Evolutionary conservation across 2,888 invertebrate species (phyloP).

Genomic region (Gandaritis pyraliata): DNA sequence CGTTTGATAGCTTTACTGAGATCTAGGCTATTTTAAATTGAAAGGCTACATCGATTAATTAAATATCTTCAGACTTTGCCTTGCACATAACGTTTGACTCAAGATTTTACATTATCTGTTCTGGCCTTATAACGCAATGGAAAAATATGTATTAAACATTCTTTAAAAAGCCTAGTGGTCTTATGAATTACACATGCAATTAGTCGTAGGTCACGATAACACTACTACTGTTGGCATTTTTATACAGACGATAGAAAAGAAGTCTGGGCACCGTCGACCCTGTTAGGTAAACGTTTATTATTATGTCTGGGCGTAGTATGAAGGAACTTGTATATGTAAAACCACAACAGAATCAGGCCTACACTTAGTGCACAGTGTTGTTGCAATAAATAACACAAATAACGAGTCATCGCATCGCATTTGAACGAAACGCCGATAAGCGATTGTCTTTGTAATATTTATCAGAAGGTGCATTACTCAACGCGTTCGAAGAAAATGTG

Average conservation of each 20-base stretch:
- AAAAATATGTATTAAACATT: conserved; percentile 34
- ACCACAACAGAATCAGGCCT: conserved; percentile 3
- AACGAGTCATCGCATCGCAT: conserved; percentile 31
- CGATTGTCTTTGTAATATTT: conserved; percentile 54
- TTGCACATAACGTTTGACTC: conserved; percentile 46
- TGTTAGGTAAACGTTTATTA: too few relatives aligned
- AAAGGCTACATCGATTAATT: too few relatives aligned
- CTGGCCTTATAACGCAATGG: conserved; percentile 33
- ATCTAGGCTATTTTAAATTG: too few relatives aligned
- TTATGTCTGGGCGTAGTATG: too few relatives aligned
- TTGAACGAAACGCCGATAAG: conserved; percentile 40
- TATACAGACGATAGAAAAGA: too few relatives aligned
- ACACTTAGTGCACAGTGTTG: conserved; percentile 7
- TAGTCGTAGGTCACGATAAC: conserved; percentile 41
- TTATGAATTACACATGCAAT: conserved; percentile 67
- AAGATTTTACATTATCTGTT: conserved; percentile 44
- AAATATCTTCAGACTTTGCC: conserved; percentile 45
- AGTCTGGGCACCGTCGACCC: too few relatives aligned
- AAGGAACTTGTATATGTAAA: neutral
- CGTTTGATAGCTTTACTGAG: too few relatives aligned
- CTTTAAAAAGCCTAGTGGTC: conserved; percentile 37
- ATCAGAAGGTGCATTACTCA: conserved; percentile 62
- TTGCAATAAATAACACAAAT: conserved; percentile 32
- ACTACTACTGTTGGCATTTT: too few relatives aligned
- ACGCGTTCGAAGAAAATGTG: conserved; percentile 67